These are phyloP conservation scores for Mormyrus lacerda DNA, from an alignment of 2,113 vertebrate species.

Conservation along the genomic window DNA sequence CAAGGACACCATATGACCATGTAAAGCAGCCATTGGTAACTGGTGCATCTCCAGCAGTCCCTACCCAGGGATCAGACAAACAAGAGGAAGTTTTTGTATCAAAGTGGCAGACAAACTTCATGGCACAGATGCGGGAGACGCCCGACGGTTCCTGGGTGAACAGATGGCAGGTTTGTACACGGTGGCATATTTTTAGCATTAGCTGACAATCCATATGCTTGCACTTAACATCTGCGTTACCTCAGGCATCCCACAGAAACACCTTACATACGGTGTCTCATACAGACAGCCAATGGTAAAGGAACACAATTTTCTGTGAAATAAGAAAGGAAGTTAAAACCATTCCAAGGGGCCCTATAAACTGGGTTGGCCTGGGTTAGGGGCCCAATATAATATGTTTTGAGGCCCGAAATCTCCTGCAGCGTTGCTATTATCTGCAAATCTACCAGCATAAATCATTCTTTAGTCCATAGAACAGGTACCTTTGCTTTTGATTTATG, in stretches of 20 bases:
- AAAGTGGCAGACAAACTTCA: not conserved
- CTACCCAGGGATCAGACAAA: not conserved
- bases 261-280: not conserved
- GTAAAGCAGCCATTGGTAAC: not conserved
- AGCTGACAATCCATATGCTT: constrained; percentile 1
- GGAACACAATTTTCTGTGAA: not conserved
- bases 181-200: not conserved
- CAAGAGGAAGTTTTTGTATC: not conserved
- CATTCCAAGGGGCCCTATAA: not conserved
- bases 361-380: not conserved
- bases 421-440: not conserved
- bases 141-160: not conserved
- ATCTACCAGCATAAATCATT: not conserved
- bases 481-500: not conserved
- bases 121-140: not conserved
- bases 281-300: not conserved
- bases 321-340: not conserved
- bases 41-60: not conserved
- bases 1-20: not conserved
- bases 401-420: not conserved
- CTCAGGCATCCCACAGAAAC: not conserved
- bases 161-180: constrained; percentile 1
- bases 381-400: not conserved
- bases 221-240: not conserved
- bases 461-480: not conserved